Base-by-base conservation (phyloP, 2,888 invertebrate species). In the Graphium colonna region DNA sequence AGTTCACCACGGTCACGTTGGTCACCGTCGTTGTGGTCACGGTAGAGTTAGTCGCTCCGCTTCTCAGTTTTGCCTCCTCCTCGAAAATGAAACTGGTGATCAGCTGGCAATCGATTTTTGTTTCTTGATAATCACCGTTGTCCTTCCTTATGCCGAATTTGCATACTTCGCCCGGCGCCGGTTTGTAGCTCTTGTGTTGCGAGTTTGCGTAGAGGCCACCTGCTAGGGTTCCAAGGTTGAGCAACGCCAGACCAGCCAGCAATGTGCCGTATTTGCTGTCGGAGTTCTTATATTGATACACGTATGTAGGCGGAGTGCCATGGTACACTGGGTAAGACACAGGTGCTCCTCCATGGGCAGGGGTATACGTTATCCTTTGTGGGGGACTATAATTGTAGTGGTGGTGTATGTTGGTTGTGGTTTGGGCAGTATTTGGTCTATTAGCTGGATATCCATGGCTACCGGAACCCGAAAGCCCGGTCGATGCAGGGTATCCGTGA, bases 251-350 rank as follows among this genome's bases (percentile, higher is more conserved):
- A 33, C 87, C 87, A 43, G 87, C 75, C 41, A 88, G 60, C 26
- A 88, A 51, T 1, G 84, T 82, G 9, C 87, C 82, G 59, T 86
- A 88, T 67, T 83, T 85, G 62, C 87, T 87, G 45, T 80, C 85
- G 0, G 87, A 88, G 57, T 87, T 71, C 58, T 81, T 77, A 63
- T 84, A 82, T 52, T 85, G 67, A 56, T 88, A 84, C 5, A 88
- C 85, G 60, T 86, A 85, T 16, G 69, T 79, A 1, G 87, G 87
- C 1, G 85, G 87, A 0, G 69, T 45, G 8, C 82, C 82, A 3
- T 61, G 82, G 59, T 86, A 88, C 1, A 86, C 84, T 18, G 87
- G 87, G 52, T 85, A 87, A 56, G 46, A 67, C 12, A 69, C 49
- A 8, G 82, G 67, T 0, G 73, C 60, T 3, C 74, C 79, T 1